Evolutionary conservation across 2,888 invertebrate species (phyloP).

Genomic region (Caenorhabditis macrosperma): DNA sequence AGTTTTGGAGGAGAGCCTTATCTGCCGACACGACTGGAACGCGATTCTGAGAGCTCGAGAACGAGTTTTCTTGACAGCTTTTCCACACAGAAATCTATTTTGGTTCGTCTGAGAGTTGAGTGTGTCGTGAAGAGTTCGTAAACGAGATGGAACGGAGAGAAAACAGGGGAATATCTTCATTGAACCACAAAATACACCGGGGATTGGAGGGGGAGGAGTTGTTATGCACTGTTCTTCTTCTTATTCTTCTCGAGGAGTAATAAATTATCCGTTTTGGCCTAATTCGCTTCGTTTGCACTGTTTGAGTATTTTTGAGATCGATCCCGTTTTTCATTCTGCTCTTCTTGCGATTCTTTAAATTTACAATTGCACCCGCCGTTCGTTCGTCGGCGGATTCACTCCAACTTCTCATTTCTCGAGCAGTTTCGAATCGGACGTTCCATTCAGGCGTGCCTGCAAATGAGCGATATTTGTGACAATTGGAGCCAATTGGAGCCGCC

Average conservation of each 20-base stretch:
- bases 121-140: constrained; percentile 1
- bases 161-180: constrained; percentile 6
- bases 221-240: constrained; percentile 23
- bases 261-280: constrained; percentile 47
- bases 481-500: constrained; percentile 15
- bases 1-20: constrained; percentile 4
- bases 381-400: too few species aligned
- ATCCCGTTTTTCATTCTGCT: background rate
- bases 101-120: background rate
- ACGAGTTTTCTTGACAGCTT: constrained; percentile 46
- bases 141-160: background rate
- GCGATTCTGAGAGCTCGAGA: constrained; percentile 10
- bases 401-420: constrained; percentile 47
- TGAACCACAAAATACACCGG: constrained; percentile 26
- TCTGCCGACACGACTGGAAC: constrained; percentile 25
- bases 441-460: constrained; percentile 54
- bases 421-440: constrained; percentile 52
- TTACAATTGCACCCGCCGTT: too few species aligned
- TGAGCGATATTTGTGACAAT: constrained; percentile 3
- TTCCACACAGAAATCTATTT: constrained; percentile 16
- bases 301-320: constrained; percentile 33
- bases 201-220: constrained; percentile 6
- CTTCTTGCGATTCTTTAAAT: background rate
- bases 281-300: constrained; percentile 46
- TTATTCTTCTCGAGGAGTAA: constrained; percentile 7